Base-by-base conservation (phyloP, 35 echinoderm and acorn worm genomes). In the Chiridota heheva region DNA sequence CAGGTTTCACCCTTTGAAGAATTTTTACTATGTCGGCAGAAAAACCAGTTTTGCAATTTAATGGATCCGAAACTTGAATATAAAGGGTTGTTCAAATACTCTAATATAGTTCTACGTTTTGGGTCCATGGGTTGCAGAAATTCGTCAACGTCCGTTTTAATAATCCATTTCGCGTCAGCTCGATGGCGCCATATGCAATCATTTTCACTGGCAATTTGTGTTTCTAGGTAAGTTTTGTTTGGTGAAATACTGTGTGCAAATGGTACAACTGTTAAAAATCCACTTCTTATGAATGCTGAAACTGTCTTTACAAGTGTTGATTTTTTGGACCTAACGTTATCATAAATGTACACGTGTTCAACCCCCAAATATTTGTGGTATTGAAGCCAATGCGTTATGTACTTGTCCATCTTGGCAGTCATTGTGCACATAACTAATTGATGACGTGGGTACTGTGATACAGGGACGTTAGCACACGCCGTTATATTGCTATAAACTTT, bases 81-180 rank as follows among this genome's bases (percentile, higher is more conserved):
- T 44, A 56, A 72, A 10, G 29, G 58, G 4, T 77, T 31, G 5
- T 78, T 44, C 1, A 91, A 44, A 38, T 91, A 91, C 33, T 87
- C 69, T 13, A 63, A 16, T 0, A 92, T 67, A 34, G 30, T 81
- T 42, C 56, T 53, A 61, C 78, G 76, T 1, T 32, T 26, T 4
- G 90, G 58, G 42, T 86, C 77, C 92, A 96, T 90, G 0, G 92
- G 92, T 61, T 96, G 92, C 22, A 96, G 38, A 42, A 90, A 96
- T 78, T 96, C 92, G 79, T 96, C 92, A 13, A 96, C 92, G 44
- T 96, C 92, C 0, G 83, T 90, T 73, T 96, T 96, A 7, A 96
- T 74, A 38, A 96, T 75, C 92, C 92, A 96, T 7, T 86, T 17
- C 4, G 75, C 55, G 44, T 86, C 80, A 40, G 90, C 76, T 13